Evolutionary conservation across 1,140 invertebrate genomes (phyloP).

Genomic region (Macrobrachium rosenbergii): DNA sequence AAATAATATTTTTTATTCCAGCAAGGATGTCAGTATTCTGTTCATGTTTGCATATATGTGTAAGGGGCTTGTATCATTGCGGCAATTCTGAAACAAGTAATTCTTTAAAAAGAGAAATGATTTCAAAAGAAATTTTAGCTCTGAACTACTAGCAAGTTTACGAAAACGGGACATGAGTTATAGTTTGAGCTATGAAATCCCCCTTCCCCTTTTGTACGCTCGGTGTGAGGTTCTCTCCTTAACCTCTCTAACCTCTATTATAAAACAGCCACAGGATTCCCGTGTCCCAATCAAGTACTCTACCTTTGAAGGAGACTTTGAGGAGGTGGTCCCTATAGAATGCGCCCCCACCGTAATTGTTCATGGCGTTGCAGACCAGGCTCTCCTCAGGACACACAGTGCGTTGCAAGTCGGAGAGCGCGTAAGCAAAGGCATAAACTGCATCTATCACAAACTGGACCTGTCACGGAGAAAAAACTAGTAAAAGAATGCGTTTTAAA

Average conservation of each 20-base stretch:
- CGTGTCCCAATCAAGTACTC: neutral
- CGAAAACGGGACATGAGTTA: too few species aligned
- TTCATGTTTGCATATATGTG: too few species aligned
- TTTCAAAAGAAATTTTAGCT: too few species aligned
- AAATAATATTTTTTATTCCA: neutral
- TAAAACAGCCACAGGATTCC: too few species aligned
- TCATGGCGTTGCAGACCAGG: slow-evolving; percentile 76
- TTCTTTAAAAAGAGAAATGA: too few species aligned
- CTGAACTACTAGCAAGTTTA: too few species aligned
- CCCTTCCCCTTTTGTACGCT: neutral
- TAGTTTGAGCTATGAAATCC: too few species aligned
- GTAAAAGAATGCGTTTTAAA: neutral
- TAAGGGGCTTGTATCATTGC: too few species aligned
- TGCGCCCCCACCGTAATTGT: slow-evolving; percentile 78
- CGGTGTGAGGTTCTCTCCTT: too few species aligned
- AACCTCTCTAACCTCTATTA: too few species aligned
- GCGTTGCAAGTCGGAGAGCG: slow-evolving; percentile 77
- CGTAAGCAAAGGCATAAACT: slow-evolving; percentile 88
- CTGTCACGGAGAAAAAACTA: slow-evolving; percentile 31
- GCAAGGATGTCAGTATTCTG: too few species aligned
- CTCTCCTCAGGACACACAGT: slow-evolving; percentile 73
- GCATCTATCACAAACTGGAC: slow-evolving; percentile 91
- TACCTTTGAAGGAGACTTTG: slow-evolving; percentile 79
- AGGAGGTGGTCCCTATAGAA: slow-evolving; percentile 80
- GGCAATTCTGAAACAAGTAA: too few species aligned